phyloP scores from a whole-genome alignment of 2,113 vertebrate genomes.

The Oxyura jamaicensis region DNA sequence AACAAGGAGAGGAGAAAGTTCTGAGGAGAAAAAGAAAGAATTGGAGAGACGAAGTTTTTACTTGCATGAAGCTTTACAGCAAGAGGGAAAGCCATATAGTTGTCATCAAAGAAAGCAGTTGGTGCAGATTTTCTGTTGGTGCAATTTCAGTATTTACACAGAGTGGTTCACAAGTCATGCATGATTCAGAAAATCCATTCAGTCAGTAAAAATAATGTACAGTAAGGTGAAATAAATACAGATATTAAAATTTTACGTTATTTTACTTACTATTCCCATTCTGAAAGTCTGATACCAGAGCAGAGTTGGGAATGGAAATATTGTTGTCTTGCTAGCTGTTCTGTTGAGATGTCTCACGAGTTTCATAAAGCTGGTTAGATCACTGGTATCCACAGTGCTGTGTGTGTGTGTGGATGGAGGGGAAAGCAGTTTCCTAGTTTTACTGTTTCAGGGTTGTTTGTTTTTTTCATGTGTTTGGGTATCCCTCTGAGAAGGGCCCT shows the following conservation, averaged over 20 bases:
- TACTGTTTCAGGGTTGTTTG: not conserved
- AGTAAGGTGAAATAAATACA: not conserved
- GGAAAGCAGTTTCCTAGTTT: not conserved
- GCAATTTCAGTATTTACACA: not conserved
- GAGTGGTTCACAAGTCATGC: not conserved
- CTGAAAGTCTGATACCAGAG: not conserved
- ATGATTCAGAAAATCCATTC: not conserved
- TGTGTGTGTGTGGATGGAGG: not conserved
- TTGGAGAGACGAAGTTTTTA: not conserved
- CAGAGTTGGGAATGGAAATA: not conserved
- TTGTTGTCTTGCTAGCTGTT: not conserved
- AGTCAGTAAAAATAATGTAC: not conserved
- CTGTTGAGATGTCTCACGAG: not conserved
- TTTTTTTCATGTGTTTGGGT: not conserved
- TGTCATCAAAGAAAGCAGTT: not conserved
- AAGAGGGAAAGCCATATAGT: not conserved
- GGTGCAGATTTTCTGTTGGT: not conserved
- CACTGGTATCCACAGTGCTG: not conserved
- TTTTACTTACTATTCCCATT: not conserved
- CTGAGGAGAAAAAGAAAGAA: not conserved
- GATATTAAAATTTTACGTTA: not conserved
- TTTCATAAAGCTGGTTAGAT: not conserved
- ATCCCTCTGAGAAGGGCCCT: not conserved
- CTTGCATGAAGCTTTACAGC: not conserved
- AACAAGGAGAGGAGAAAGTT: not conserved